Evolutionary conservation across 2,888 invertebrate genomes (phyloP), one percentile per base, ranked within the genome.

Genomic region (Limnephilus auricula): DNA sequence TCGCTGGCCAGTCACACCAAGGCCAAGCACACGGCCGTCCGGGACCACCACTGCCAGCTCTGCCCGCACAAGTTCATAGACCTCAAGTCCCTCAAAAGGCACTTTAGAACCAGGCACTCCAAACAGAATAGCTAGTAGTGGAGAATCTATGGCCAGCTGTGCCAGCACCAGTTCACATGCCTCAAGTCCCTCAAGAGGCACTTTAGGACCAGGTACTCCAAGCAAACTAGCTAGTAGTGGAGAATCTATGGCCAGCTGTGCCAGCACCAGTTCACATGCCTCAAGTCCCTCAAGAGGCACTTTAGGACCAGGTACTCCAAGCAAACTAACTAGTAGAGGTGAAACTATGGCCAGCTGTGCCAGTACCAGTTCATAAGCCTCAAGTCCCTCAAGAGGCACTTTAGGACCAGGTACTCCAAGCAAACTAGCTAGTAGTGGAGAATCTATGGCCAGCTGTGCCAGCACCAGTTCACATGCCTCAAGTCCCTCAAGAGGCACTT

Each of bases 1-100:
- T 92, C 92, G 18, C 88, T 92, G 89, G 45, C 80, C 30, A 82
- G 79, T 18, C 92, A 92, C 83, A 32, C 37, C 25, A 84, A 83
- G 37, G 32, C 90, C n/a, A 80, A 79, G 15, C 92, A 92, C 45
- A 31, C 89, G 18, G 34, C 31, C 30, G n/a, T 79, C 50, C 79
- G 79, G 45, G 89, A 91, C 25, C 65, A 84, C 15, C 78, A 50
- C 34, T 91, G 91, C 45, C 32, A 40, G 31, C 30, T 45, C n/a
- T 91, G 91, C 25, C 65, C 78, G 4, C 80, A 80, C 65, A 40
- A 37, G 13, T 91, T 91, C 83, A 88, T 79, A 15, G 89, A 91
- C 30, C 79, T 79, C 45, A 89, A 84, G 37, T 82, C 91, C 10
- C 79, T 91, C 31, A 85, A 79, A 37, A 65, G 85, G 15, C 90